phyloP scores from a whole-genome alignment of 2,113 vertebrate genomes.

The Candoia aspera region DNA sequence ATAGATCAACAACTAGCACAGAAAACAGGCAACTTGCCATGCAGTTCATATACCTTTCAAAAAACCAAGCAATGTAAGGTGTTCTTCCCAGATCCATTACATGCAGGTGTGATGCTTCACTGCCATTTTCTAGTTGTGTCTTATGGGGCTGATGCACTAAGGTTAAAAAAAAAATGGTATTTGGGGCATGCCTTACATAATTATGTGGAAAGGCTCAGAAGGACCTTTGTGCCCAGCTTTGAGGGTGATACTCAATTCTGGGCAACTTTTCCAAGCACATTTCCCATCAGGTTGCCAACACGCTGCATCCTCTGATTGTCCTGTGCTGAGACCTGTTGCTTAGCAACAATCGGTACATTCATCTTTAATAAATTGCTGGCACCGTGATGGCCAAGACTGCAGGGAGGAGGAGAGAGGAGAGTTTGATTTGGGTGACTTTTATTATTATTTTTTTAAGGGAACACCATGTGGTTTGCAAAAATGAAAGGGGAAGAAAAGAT shows the following conservation, averaged over 20 bases:
- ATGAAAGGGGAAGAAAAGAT: not conserved
- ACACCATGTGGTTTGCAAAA: slow-evolving; percentile 6
- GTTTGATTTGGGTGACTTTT: not conserved
- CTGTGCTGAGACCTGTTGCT: slow-evolving; percentile 71
- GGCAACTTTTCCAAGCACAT: slow-evolving; percentile 24
- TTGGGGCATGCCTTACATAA: slow-evolving; percentile 36
- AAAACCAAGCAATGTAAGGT: not conserved
- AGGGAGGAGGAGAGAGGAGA: slow-evolving; percentile 13
- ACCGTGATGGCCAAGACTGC: slow-evolving; percentile 28
- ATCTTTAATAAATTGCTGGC: slow-evolving; percentile 65
- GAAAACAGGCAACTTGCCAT: not conserved
- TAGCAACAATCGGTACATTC: slow-evolving; percentile 67
- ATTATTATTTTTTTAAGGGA: not conserved
- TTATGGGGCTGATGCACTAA: not conserved
- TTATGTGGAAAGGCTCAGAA: slow-evolving; percentile 3
- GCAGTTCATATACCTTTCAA: not conserved
- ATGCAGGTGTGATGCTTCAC: not conserved
- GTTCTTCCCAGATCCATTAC: not conserved
- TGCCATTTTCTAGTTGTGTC: slow-evolving; percentile 6
- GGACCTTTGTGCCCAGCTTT: slow-evolving; percentile 8
- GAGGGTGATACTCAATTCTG: slow-evolving; percentile 9
- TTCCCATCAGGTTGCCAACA: slow-evolving; percentile 13
- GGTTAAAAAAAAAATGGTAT: not conserved
- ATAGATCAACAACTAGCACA: not conserved
- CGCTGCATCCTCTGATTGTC: slow-evolving; percentile 27